A percentile compares a stretch with the other conserved stretches of the same genome.
Evolutionary conservation across 2,888 invertebrate genomes (phyloP).

Genomic region (Uropetala carovei): DNA sequence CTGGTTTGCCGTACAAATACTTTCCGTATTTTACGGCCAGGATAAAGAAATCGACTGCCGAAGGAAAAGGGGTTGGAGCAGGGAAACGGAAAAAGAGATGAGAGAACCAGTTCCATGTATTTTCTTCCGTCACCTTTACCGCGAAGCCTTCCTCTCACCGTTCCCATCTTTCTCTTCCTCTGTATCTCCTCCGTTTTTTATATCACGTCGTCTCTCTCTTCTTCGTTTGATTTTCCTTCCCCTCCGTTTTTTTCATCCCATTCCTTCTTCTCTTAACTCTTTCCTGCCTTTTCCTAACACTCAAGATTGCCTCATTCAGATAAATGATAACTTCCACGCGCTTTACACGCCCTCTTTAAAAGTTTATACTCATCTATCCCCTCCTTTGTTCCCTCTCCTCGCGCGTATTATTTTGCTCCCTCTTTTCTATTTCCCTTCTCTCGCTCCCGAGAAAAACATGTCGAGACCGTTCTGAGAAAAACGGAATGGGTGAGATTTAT

Average conservation of each 20-base stretch:
- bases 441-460: neutral
- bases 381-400: neutral
- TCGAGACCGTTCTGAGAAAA: constrained; percentile 39
- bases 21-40: constrained; percentile 58
- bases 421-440: neutral
- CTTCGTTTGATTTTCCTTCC: neutral
- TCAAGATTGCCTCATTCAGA: too few relatives aligned
- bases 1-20: constrained; percentile 34
- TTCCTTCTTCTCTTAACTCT: neutral
- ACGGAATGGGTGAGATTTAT: constrained; percentile 14
- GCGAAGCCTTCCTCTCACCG: neutral
- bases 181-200: neutral
- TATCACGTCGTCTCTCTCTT: too few relatives aligned
- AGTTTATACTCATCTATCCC: neutral
- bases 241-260: neutral
- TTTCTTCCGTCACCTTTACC: neutral
- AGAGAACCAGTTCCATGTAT: constrained; percentile 1
- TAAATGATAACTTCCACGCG: too few relatives aligned
- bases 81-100: neutral
- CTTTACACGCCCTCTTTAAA: too few relatives aligned
- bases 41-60: constrained; percentile 43
- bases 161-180: neutral
- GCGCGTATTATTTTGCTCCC: neutral
- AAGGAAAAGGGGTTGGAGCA: neutral
- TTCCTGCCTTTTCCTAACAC: too few relatives aligned